Conservation (phyloP, 2,113 vertebrate genomes). For the Chlorocebus sabaeus region DNA sequence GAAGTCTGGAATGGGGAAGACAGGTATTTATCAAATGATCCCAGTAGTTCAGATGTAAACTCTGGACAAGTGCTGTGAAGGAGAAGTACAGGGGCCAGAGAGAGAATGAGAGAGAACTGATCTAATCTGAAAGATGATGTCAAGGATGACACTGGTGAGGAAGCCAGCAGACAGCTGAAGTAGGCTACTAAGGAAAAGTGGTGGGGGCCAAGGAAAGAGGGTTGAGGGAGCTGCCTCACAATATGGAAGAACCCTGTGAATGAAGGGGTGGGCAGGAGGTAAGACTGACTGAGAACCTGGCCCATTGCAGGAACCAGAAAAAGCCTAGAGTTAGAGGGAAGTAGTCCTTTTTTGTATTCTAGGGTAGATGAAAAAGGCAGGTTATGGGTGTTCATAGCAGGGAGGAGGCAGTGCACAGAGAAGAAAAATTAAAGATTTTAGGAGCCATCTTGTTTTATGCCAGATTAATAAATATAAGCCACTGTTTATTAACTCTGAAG, state of each 20-base stretch:
- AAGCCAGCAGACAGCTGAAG: neutral
- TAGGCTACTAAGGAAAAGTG: neutral
- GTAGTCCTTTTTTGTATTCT: neutral
- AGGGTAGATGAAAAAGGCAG: neutral
- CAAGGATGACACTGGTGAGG: neutral
- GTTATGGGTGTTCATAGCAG: neutral
- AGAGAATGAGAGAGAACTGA: neutral
- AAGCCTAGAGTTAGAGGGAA: neutral
- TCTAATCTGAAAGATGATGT: neutral
- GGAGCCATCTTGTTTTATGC: neutral
- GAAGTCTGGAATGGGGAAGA: neutral
- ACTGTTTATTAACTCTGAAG: constrained; percentile 26
- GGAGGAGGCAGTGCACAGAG: neutral
- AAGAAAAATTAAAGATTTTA: neutral
- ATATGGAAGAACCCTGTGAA: accelerated
- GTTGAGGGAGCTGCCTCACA: neutral
- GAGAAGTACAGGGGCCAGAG: neutral
- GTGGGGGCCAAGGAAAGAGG: neutral
- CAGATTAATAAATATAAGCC: constrained; percentile 10
- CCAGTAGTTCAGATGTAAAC: neutral
- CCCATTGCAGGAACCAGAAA: neutral
- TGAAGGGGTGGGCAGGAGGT: neutral
- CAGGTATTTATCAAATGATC: neutral
- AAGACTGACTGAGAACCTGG: accelerated
- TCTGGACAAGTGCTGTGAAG: neutral